phyloP scores from a whole-genome alignment of 2,888 invertebrate genomes.

The Tenthredo distinguenda region DNA sequence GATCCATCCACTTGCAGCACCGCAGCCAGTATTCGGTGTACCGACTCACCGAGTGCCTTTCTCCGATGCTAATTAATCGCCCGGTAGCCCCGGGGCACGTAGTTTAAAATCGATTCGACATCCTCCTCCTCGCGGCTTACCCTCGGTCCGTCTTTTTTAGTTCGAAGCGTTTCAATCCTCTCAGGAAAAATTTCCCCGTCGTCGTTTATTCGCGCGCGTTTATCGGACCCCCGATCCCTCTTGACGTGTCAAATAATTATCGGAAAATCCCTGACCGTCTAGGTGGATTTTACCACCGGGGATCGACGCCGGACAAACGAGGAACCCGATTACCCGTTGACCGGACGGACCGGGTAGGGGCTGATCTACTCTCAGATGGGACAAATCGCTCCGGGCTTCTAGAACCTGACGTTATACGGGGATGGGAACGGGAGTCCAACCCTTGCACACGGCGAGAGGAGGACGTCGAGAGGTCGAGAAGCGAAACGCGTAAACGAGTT shows the following conservation, averaged over 20 bases:
- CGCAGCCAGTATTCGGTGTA: neutral
- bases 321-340: slow-evolving; percentile 60
- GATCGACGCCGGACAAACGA: slow-evolving; percentile 55
- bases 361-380: slow-evolving; percentile 54
- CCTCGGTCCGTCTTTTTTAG: too few species aligned
- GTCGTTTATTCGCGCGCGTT: too few species aligned
- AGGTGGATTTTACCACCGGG: neutral
- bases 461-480: slow-evolving; percentile 54
- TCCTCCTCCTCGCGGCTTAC: neutral
- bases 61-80: slow-evolving; percentile 26
- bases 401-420: slow-evolving; percentile 52
- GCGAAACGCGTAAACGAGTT: slow-evolving; percentile 63
- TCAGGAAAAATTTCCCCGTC: too few species aligned
- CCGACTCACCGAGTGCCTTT: neutral
- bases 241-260: slow-evolving; percentile 13
- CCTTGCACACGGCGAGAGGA: neutral
- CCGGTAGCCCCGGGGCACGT: neutral
- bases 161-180: too few species aligned
- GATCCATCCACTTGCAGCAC: slow-evolving; percentile 56
- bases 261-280: neutral
- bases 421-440: neutral
- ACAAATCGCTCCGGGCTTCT: slow-evolving; percentile 49
- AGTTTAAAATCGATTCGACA: neutral
- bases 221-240: neutral
- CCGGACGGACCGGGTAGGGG: slow-evolving; percentile 20